These are phyloP conservation scores for Lathamus discolor DNA, from an alignment of 2,113 vertebrate species.

Conservation along the genomic window DNA sequence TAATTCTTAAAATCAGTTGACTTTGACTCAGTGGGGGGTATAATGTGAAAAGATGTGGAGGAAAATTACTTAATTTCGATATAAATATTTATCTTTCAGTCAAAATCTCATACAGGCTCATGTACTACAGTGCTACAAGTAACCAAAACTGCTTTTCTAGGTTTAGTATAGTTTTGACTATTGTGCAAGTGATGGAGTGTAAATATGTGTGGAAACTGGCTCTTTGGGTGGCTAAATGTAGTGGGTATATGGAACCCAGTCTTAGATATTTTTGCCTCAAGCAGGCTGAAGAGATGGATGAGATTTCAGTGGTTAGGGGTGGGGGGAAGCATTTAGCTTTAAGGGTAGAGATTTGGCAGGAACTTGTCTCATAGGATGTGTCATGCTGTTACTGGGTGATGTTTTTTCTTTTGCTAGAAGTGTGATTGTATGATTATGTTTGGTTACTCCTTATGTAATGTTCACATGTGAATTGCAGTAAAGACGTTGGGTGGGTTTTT, in stretches of 20 bases:
- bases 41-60: background rate
- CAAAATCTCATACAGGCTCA: background rate
- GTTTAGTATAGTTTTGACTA: background rate
- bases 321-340: background rate
- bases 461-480: background rate
- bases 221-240: background rate
- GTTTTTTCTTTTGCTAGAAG: background rate
- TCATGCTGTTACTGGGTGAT: slow-evolving; percentile 21
- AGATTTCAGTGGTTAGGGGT: background rate
- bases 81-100: background rate
- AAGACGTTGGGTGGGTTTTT: background rate
- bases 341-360: background rate
- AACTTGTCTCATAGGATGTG: background rate
- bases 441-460: slow-evolving; percentile 5
- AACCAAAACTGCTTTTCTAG: background rate
- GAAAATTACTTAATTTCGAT: background rate
- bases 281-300: background rate
- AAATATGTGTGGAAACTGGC: background rate
- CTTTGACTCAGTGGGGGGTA: fast-evolving
- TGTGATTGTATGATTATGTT: slow-evolving; percentile 12
- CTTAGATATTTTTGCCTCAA: background rate
- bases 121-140: background rate
- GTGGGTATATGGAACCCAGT: fast-evolving
- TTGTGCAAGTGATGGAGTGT: background rate
- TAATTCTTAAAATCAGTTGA: background rate